Evolutionary conservation across 2,113 vertebrate species (phyloP).

Genomic region (Bos indicus): DNA sequence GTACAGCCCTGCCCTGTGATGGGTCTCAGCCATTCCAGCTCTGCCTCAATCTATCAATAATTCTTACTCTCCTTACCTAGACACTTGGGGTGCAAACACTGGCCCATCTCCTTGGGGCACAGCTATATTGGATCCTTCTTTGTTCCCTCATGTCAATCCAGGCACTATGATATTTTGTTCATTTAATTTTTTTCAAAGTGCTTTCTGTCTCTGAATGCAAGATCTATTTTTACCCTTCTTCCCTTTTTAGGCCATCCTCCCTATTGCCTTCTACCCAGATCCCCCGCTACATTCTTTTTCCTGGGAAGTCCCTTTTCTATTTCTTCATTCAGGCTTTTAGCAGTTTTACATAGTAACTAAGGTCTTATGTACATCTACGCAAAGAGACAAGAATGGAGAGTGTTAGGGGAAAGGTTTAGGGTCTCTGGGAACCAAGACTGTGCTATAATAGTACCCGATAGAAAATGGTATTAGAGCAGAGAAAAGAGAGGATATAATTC

Average conservation of each 20-base stretch:
- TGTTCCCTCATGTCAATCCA: neutral
- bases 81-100: neutral
- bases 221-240: neutral
- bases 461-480: neutral
- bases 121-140: neutral
- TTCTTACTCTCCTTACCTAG: neutral
- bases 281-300: neutral
- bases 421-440: neutral
- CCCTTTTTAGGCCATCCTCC: neutral
- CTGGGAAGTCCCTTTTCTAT: neutral
- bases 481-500: neutral
- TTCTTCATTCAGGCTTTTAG: neutral
- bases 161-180: neutral
- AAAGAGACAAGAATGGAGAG: neutral
- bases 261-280: neutral
- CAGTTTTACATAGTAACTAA: neutral
- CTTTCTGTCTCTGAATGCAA: neutral
- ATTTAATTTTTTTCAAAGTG: neutral
- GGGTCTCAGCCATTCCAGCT: neutral
- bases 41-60: neutral
- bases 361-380: neutral
- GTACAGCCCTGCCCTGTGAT: neutral
- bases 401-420: neutral
- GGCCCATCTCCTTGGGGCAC: neutral
- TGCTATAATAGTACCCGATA: neutral